phyloP scores from a whole-genome alignment of 2,888 invertebrate genomes.

The Campoplex nolae region DNA sequence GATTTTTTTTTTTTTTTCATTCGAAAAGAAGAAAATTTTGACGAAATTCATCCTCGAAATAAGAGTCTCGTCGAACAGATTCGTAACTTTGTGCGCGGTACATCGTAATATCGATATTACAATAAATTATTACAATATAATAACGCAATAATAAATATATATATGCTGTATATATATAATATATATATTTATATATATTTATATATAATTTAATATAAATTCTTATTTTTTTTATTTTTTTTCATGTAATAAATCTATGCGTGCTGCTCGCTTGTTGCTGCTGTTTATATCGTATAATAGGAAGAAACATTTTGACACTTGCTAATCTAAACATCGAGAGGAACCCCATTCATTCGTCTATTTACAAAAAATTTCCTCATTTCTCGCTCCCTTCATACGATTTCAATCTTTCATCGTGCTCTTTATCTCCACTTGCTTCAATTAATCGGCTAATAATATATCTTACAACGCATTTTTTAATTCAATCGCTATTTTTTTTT shows the following conservation, averaged over 20 bases:
- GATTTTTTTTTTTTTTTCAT: not conserved
- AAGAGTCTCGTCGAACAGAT: conserved; percentile 37
- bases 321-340: conserved; percentile 82
- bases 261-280: conserved; percentile 66
- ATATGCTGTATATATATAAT: conserved; percentile 65
- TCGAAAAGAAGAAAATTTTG: not conserved
- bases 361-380: conserved; percentile 41
- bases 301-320: conserved; percentile 83
- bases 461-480: conserved; percentile 76
- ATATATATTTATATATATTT: conserved; percentile 73
- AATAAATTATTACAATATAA: conserved; percentile 84
- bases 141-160: conserved; percentile 84
- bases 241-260: conserved; percentile 71
- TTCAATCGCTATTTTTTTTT: conserved; percentile 54
- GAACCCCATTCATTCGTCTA: conserved; percentile 68
- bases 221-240: conserved; percentile 61
- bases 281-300: conserved; percentile 78
- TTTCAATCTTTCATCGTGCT: not conserved
- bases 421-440: conserved; percentile 62
- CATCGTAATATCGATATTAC: conserved; percentile 80
- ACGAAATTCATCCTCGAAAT: conserved; percentile 10
- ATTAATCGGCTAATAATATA: conserved; percentile 74
- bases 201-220: conserved; percentile 65
- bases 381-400: conserved; percentile 12
- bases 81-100: conserved; percentile 72